phyloP scores from a whole-genome alignment of 2,888 invertebrate species.

The Toxonevra muliebris region DNA sequence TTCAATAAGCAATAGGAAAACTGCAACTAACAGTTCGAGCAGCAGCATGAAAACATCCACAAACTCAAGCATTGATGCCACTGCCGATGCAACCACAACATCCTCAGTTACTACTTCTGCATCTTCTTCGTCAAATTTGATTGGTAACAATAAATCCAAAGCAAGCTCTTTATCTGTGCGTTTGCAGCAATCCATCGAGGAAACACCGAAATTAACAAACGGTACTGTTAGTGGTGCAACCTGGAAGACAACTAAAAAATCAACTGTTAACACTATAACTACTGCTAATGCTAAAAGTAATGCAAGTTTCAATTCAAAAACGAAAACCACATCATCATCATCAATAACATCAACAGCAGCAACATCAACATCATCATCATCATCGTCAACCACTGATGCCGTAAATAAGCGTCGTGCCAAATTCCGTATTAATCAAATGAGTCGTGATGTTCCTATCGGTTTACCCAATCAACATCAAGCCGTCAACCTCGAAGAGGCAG shows the following conservation, averaged over 20 bases:
- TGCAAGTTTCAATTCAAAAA: constrained; percentile 28
- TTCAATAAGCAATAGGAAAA: neutral
- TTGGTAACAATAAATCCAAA: constrained; percentile 22
- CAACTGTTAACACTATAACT: constrained; percentile 35
- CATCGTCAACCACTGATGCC: constrained; percentile 28
- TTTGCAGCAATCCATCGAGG: constrained; percentile 61
- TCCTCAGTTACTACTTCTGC: constrained; percentile 1
- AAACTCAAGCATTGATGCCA: constrained; percentile 22
- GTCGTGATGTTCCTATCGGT: constrained; percentile 77
- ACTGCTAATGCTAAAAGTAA: constrained; percentile 30
- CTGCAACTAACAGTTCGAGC: neutral
- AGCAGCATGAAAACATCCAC: constrained; percentile 5
- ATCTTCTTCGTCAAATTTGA: constrained; percentile 16
- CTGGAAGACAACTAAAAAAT: constrained; percentile 32
- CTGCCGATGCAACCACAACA: constrained; percentile 12
- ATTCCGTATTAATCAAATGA: constrained; percentile 74
- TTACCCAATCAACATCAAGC: constrained; percentile 70
- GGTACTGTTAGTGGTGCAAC: constrained; percentile 33
- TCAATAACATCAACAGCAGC: constrained; percentile 12
- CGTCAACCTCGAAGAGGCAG: constrained; percentile 67
- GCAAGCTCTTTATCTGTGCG: constrained; percentile 46
- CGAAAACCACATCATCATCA: constrained; percentile 5
- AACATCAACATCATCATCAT: neutral
- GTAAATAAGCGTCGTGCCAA: constrained; percentile 69
- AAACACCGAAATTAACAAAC: constrained; percentile 57